Conservation (phyloP, 2,113 vertebrate genomes). For the Calyptommatus sinebrachiatus region DNA sequence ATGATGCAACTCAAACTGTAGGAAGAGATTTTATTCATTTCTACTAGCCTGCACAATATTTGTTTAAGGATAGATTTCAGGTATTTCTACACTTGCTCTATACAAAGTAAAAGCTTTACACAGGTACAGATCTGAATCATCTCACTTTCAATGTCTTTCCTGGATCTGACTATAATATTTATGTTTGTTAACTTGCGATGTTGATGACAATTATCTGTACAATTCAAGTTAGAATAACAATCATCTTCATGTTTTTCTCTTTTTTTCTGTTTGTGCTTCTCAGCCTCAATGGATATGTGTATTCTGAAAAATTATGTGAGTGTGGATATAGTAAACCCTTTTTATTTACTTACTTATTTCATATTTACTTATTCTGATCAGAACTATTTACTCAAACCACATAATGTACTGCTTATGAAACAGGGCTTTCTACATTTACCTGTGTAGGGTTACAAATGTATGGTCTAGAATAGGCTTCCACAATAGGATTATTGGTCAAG, state of each 20-base stretch:
- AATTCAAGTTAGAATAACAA: too few relatives aligned
- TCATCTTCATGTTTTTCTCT: too few relatives aligned
- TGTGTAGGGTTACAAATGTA: neutral
- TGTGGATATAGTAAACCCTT: neutral
- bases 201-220: too few relatives aligned
- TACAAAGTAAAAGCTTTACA: neutral
- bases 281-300: neutral
- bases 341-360: neutral
- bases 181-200: too few relatives aligned
- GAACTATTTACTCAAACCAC: neutral
- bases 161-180: neutral
- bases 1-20: neutral
- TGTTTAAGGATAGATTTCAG: neutral
- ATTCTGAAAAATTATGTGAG: neutral
- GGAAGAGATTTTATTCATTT: neutral
- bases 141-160: neutral
- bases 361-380: too few relatives aligned
- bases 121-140: neutral
- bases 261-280: neutral
- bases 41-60: neutral
- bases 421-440: neutral
- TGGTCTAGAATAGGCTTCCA: too few relatives aligned
- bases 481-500: neutral
- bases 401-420: neutral
- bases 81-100: neutral